Evolutionary conservation across 1,140 invertebrate species (phyloP), one percentile per base, ranked within the genome.

Genomic region (Dryas iulia): DNA sequence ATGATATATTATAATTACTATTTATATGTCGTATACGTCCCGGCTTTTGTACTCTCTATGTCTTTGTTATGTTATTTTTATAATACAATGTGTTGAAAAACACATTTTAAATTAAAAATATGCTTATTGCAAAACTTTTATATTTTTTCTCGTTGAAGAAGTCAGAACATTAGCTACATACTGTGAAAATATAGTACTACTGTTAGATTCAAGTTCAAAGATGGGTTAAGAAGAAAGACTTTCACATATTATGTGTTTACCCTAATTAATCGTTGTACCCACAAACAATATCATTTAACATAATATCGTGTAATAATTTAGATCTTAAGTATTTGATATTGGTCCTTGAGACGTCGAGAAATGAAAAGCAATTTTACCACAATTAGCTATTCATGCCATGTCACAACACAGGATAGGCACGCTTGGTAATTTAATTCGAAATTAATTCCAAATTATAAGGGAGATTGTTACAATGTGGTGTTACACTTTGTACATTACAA

Each of bases 401-500:
- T 30, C 59, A 52, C 24, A 35, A 47, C 14, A 30, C 33, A 3
- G 18, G 24, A 61, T 35, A 61, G 59, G 59, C 7, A 39, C n/a
- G 14, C 14, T 35, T 18, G 11, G 35, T 33, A 7, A 21, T 47
- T 61, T 61, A 61, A 61, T 61, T 47, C 12, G 23, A 47, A 28
- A 61, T 61, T 61, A 61, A 61, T 61, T 61, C 59, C 59, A 61
- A 39, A 47, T 61, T 61, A 11, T 56, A 26, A 6, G 11, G 24
- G 53, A 56, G 53, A 26, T 24, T 26, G 53, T 24, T 56, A 12
- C 0, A 56, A 26, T 1, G 5, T 56, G 24, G 11, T 18, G 39
- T 47, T 7, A 39, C 0, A 21, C 14, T 18, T 47, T 47, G 39
- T 47, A 8, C 7, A 7, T 47, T 18, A 21, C n/a, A 21, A 47